A percentile compares a stretch with the other conserved stretches of the same genome.
Conservation (phyloP, 2,797 vertebrate genomes). For the Todus mexicanus region DNA sequence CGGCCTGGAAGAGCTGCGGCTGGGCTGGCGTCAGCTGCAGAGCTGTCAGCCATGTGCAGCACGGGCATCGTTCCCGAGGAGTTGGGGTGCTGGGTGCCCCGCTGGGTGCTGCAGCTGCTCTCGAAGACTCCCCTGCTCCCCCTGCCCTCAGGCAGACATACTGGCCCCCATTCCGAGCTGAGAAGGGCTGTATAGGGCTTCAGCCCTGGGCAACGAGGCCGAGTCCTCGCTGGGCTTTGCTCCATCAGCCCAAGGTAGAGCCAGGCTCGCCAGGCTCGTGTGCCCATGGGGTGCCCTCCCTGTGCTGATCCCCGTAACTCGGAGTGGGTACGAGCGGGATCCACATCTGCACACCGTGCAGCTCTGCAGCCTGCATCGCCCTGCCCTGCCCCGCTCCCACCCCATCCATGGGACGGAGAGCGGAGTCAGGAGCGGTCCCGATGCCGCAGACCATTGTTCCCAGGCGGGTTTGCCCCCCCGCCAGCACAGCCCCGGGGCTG, state of each 20-base stretch:
- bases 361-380: background rate
- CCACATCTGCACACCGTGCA: fast-evolving
- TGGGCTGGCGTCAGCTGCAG: background rate
- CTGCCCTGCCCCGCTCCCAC: background rate
- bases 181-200: too few relatives aligned
- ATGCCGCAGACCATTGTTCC: background rate
- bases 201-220: background rate
- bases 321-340: fast-evolving
- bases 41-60: background rate
- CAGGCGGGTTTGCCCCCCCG: background rate
- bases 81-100: background rate
- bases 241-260: background rate
- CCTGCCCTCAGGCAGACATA: background rate
- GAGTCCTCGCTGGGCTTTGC: background rate
- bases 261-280: background rate
- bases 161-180: background rate
- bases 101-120: background rate
- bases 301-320: background rate
- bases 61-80: background rate
- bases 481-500: background rate
- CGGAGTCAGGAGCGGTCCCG: background rate
- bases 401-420: background rate
- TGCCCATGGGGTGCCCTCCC: background rate
- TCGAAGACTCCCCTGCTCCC: background rate
- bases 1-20: background rate